Evolutionary conservation across 2,113 vertebrate species (phyloP).

Genomic region (Saguinus midas): DNA sequence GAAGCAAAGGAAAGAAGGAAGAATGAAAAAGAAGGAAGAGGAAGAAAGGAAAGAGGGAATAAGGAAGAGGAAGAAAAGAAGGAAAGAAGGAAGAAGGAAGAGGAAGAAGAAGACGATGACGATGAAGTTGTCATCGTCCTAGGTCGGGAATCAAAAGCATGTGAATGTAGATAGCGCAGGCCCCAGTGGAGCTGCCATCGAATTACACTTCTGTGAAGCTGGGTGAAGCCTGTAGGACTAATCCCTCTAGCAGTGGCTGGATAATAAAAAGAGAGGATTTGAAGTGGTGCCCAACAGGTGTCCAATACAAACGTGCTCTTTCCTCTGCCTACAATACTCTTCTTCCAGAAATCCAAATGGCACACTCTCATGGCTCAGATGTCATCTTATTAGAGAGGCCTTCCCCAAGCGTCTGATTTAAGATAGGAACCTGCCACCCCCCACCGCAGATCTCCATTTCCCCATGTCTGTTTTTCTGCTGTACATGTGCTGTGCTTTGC

Average conservation of each 20-base stretch:
- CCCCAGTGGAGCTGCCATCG: not conserved
- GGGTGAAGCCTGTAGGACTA: not conserved
- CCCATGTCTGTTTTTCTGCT: not conserved
- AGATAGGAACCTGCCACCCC: not conserved
- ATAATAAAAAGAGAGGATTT: not conserved
- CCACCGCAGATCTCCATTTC: not conserved
- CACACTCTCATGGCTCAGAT: not conserved
- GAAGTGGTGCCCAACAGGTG: not conserved
- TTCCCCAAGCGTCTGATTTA: not conserved
- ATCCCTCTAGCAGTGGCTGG: not conserved
- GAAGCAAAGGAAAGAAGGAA: too few relatives aligned
- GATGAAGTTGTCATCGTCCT: not conserved
- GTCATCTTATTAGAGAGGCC: not conserved
- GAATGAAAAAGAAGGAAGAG: too few relatives aligned
- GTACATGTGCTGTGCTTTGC: not conserved
- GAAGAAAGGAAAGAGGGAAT: too few relatives aligned
- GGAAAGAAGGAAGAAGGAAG: too few relatives aligned
- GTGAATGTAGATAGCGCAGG: not conserved
- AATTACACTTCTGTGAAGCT: not conserved
- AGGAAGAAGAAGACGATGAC: not conserved
- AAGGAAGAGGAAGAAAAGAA: too few relatives aligned
- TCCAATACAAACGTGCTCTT: not conserved
- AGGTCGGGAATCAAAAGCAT: not conserved
- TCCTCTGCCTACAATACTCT: not conserved
- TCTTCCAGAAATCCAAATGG: not conserved